phyloP scores from a whole-genome alignment of 2,797 vertebrate species.

The Lophura swinhoii region DNA sequence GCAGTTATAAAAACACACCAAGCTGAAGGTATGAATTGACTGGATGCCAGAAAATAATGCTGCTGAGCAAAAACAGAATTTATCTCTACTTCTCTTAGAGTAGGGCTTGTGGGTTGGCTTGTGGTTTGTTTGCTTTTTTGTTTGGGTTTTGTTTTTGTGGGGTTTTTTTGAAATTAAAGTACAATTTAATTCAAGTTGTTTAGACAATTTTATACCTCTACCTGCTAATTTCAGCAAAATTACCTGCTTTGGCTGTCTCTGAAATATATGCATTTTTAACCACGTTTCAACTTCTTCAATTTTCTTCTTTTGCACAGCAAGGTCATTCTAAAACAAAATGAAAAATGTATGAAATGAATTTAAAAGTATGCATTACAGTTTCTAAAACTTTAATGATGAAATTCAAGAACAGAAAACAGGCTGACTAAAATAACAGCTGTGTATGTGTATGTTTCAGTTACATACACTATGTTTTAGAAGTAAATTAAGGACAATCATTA shows the following conservation, averaged over 20 bases:
- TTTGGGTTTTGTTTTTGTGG: too few species aligned
- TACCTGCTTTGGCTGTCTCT: slow-evolving; percentile 79
- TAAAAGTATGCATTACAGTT: background rate
- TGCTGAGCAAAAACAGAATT: background rate
- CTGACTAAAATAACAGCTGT: background rate
- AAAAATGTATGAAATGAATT: background rate
- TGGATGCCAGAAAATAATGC: background rate
- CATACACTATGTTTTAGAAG: rapidly evolving
- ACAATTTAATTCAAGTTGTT: background rate
- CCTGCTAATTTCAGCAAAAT: background rate
- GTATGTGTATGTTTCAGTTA: rapidly evolving
- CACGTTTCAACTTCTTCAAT: slow-evolving; percentile 93
- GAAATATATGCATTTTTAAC: slow-evolving; percentile 82
- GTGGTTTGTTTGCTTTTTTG: background rate
- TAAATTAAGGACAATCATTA: background rate
- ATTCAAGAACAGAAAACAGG: background rate
- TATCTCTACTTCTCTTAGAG: background rate
- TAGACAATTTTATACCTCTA: background rate
- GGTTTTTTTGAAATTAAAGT: background rate
- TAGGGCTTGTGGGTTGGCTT: background rate
- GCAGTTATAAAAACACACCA: background rate
- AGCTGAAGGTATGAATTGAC: background rate
- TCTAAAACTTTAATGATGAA: background rate
- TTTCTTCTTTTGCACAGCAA: slow-evolving; percentile 98
- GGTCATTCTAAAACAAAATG: slow-evolving; percentile 83